These are phyloP conservation scores for Nesogale talazaci DNA, from an alignment of 2,113 vertebrate genomes.

Conservation along the genomic window DNA sequence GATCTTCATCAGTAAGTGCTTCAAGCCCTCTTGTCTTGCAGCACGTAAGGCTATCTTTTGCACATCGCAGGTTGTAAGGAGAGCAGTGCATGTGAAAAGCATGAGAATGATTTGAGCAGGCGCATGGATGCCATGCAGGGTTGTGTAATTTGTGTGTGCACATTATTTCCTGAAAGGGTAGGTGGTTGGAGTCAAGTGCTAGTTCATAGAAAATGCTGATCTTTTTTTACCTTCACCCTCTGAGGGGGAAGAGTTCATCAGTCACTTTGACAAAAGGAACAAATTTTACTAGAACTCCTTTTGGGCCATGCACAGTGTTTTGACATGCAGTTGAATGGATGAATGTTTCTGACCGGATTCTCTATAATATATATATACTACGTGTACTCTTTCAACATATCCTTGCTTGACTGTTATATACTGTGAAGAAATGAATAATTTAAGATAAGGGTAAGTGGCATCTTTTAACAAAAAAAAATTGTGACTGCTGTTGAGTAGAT, in stretches of 20 bases:
- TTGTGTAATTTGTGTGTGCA: rapidly evolving
- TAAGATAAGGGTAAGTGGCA: neutral
- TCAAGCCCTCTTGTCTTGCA: no score
- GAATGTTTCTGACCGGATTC: slow-evolving; percentile 9
- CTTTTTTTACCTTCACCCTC: neutral
- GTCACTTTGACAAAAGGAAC: neutral
- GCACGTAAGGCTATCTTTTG: no score
- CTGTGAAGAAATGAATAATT: neutral
- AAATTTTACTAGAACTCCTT: neutral
- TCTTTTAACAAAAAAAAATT: neutral
- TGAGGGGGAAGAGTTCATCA: neutral
- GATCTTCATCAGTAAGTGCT: no score
- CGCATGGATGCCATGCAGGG: rapidly evolving
- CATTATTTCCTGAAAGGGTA: neutral
- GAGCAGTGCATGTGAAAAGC: neutral
- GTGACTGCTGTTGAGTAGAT: neutral
- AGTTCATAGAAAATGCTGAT: neutral
- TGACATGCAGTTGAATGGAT: neutral
- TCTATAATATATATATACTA: rapidly evolving
- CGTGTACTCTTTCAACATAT: neutral
- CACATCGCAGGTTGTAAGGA: no score
- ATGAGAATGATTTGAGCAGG: neutral
- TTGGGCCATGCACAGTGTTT: neutral
- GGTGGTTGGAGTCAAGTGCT: neutral
- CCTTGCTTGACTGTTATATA: neutral